Evolutionary conservation across 1,140 invertebrate species (phyloP).

Genomic region (Trialeurodes vaporariorum): DNA sequence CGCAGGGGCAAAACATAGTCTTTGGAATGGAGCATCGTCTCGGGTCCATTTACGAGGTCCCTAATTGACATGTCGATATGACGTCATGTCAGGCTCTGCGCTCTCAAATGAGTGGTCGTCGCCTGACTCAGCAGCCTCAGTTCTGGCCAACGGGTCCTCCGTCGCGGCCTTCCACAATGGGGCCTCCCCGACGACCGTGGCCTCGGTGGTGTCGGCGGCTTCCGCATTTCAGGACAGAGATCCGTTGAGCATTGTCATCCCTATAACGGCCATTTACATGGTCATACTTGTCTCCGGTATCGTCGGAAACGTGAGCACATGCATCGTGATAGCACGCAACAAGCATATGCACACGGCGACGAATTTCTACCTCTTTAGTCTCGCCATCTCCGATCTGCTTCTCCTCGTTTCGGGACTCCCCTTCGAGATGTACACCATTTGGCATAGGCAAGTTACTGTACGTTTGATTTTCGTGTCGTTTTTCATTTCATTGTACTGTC

Average conservation of each 20-base stretch:
- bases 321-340: constrained; percentile 69
- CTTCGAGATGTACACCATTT: constrained; percentile 65
- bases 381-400: constrained; percentile 80
- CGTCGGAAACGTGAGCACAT: constrained; percentile 73
- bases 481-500: too few relatives aligned
- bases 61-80: background rate
- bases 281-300: constrained; percentile 70
- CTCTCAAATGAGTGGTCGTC: background rate
- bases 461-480: constrained; percentile 51
- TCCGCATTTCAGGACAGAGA: constrained; percentile 36
- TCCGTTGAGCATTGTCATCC: constrained; percentile 42
- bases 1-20: too few relatives aligned
- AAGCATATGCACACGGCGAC: constrained; percentile 72
- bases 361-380: constrained; percentile 76
- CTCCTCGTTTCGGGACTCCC: constrained; percentile 60
- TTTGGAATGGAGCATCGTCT: too few relatives aligned
- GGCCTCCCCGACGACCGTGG: background rate
- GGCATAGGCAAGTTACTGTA: constrained; percentile 48
- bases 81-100: background rate
- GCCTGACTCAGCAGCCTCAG: too few relatives aligned
- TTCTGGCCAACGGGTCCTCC: too few relatives aligned
- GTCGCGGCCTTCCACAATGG: too few relatives aligned
- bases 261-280: constrained; percentile 55
- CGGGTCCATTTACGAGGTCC: too few relatives aligned
- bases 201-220: constrained; percentile 39